Base-by-base conservation (phyloP, 2,888 invertebrate genomes). In the Noctua janthe region DNA sequence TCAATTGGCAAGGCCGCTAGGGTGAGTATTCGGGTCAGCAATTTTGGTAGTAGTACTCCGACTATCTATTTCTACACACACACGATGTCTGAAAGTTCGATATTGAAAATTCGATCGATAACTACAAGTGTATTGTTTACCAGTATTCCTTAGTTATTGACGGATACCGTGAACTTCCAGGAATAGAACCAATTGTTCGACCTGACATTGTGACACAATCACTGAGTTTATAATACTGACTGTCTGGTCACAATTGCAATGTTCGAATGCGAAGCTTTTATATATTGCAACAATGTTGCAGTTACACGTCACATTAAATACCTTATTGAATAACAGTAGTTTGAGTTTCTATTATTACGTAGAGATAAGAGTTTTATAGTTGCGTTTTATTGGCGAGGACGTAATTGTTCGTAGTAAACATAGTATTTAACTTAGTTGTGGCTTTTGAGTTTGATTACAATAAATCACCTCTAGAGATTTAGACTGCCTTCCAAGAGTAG, bases 1-100 rank as follows among this genome's bases (percentile, higher is more conserved):
- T 73, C 78, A 81, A 67, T 77, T 74, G 71, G 74, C 70, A 66
- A 84, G 84, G 81, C 79, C 81, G 84, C 62, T 62, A 39, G 70
- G 54, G 67, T 17, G 6, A 59, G 84, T 66, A 81, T 81, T 81
- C 20, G 10, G 62, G 81, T 79, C 81, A 84, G 35, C 39, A 71
- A 76, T 81, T 35, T 78, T 39, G 17, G 62, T 81, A 62, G 81
- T 62, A 62, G 29, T 84, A 79, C 64, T 71, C 79, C 39, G 29
- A 8, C n/a, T 35, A 49, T 84, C 84, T 81, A 81, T 81, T 78
- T 81, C 62, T 78, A 54, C n/a, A 49, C 47, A 35, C 35, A 39
- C 64, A 43, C 51, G 59, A 62, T 20, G 69, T 66, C 47, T 84
- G 54, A 49, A 49, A 70, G 73, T 13, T 39, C 56, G 23, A 7